Base-by-base conservation (phyloP, 1,140 invertebrate genomes). In the Oreohelix idahoensis region DNA sequence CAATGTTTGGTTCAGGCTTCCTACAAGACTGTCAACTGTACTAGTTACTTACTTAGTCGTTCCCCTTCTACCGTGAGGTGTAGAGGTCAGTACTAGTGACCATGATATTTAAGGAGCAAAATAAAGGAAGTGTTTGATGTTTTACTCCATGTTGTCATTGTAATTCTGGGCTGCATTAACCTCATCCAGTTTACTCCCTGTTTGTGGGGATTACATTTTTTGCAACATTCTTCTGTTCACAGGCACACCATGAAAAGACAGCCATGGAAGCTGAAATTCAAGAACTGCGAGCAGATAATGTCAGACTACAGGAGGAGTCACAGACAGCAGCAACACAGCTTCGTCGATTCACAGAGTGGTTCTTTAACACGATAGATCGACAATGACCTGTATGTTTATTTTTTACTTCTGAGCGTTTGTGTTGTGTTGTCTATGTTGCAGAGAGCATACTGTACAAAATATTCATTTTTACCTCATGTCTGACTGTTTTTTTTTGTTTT, bases 331-430 rank as follows among this genome's bases (percentile, higher is more conserved):
- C 96, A 17, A 96, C 96, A 87, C 97, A 98, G 89, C 94, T 98
- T 17, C 94, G 96, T 35, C 95, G 96, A 86, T 97, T 98, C 91
- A 97, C 97, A 15, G 97, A 98, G 91, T 98, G 97, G 97, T 97
- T 98, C 88, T 97, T 97, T 89, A 89, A 90, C 79, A 97, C 96
- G 42, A 96, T 97, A 85, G 96, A 97, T 90, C 94, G 95, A 87
- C 96, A 93, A 51, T 93, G 86, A 91, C 63, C 8, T 35, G 1
- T n/a, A 23, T 58, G 10, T 15, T 23, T 58, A 20, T 58, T n/a
- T 15, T 45, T 45, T 8, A 8, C 5, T 15, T 45, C 42, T 45
- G 42, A 45, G 42, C 42, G 5, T 15, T 45, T 45, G 15, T 45
- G 42, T 45, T 8, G 5, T 5, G 5, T 45, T 45, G 42, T 45